Evolutionary conservation across 1,140 invertebrate species (phyloP).

Genomic region (Coboldia fuscipes): DNA sequence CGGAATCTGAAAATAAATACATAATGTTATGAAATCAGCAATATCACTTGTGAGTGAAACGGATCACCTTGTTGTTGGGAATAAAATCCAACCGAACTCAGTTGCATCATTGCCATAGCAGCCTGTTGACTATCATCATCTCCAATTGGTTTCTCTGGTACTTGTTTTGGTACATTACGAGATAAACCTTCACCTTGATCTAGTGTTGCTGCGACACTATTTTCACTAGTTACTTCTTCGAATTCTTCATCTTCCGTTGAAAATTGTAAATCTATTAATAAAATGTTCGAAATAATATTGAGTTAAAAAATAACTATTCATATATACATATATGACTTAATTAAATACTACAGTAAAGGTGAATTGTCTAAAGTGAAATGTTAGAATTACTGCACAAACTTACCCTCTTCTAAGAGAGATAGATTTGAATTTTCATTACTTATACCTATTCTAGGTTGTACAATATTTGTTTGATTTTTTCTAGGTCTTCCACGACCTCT

Average conservation of each 20-base stretch:
- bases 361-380: too few species aligned
- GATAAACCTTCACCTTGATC: slow-evolving; percentile 20
- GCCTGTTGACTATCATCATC: slow-evolving; percentile 60
- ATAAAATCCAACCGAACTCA: slow-evolving; percentile 50
- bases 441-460: too few species aligned
- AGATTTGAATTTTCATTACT: slow-evolving; percentile 24
- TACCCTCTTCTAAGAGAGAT: slow-evolving; percentile 35
- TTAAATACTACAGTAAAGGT: too few species aligned
- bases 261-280: slow-evolving; percentile 44
- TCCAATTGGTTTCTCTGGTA: slow-evolving; percentile 8
- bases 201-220: slow-evolving; percentile 26
- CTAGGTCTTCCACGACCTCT: slow-evolving; percentile 28
- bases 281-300: too few species aligned
- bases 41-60: not conserved
- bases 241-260: slow-evolving; percentile 50
- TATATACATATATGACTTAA: too few species aligned
- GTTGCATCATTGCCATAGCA: slow-evolving; percentile 65
- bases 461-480: too few species aligned
- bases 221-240: slow-evolving; percentile 35
- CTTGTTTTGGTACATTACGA: slow-evolving; percentile 7
- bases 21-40: slow-evolving; percentile 8
- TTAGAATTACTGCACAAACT: too few species aligned
- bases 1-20: slow-evolving; percentile 33
- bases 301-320: too few species aligned
- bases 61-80: slow-evolving; percentile 25